Percentiles rank a stretch among this genome's conserved stretches.
Evolutionary conservation across 2,113 vertebrate species (phyloP).

Genomic region (Narcine bancroftii): DNA sequence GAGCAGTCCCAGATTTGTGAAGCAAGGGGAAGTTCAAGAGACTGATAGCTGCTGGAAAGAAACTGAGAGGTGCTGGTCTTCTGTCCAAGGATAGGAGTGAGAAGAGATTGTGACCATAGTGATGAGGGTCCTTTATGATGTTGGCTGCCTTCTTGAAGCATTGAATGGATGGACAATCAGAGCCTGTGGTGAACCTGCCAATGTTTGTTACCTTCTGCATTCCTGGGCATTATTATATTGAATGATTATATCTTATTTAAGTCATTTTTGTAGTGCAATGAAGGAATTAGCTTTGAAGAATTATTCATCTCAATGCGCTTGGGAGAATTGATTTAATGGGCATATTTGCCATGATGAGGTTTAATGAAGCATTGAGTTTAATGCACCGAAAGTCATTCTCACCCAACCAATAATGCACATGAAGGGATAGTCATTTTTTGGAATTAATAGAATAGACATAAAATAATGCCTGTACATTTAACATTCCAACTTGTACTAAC

Average conservation of each 20-base stretch:
- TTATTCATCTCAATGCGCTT: neutral
- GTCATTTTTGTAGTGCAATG: neutral
- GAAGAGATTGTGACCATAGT: too few relatives aligned
- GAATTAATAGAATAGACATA: neutral
- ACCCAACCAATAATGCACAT: neutral
- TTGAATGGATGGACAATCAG: too few relatives aligned
- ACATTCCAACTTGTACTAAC: neutral
- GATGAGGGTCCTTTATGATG: too few relatives aligned
- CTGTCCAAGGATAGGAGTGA: too few relatives aligned
- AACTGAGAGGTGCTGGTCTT: too few relatives aligned
- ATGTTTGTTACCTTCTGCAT: too few relatives aligned
- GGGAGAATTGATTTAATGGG: neutral
- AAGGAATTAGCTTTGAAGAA: neutral
- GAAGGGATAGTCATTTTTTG: neutral
- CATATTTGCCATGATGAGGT: neutral
- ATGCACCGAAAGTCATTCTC: neutral
- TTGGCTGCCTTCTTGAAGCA: too few relatives aligned
- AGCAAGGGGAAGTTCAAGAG: too few relatives aligned
- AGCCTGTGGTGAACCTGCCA: too few relatives aligned
- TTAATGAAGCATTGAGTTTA: neutral
- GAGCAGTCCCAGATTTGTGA: too few relatives aligned
- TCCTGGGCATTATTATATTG: too few relatives aligned
- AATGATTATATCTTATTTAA: neutral
- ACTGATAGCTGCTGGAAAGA: too few relatives aligned
- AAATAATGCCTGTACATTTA: neutral